Conservation (phyloP, 2,797 vertebrate genomes). For the Erithacus rubecula region DNA sequence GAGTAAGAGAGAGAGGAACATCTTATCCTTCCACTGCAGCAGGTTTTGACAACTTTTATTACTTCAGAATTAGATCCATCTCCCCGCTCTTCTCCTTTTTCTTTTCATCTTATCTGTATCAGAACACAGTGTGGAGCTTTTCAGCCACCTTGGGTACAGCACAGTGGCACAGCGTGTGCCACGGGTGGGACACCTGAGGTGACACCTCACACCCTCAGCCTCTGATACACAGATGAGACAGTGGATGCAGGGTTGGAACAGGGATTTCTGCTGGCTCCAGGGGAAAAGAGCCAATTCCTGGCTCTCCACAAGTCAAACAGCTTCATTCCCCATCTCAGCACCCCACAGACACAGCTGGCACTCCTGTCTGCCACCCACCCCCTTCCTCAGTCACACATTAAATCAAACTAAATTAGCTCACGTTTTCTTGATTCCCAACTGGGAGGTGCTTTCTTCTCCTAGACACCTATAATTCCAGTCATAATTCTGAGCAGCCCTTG, state of each 20-base stretch:
- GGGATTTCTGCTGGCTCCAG: background rate
- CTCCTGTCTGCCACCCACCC: background rate
- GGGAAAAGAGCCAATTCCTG: background rate
- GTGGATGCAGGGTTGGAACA: background rate
- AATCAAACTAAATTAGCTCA: background rate
- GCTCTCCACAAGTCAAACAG: background rate
- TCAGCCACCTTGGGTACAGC: background rate
- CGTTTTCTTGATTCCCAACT: background rate
- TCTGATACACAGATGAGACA: background rate
- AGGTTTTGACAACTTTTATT: background rate
- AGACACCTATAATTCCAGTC: background rate
- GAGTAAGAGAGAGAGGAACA: background rate
- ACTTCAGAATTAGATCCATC: background rate
- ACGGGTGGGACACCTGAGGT: background rate
- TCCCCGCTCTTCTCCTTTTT: background rate
- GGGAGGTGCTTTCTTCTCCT: background rate
- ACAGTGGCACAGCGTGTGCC: background rate
- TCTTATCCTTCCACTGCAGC: background rate
- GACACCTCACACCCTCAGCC: background rate
- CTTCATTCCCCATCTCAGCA: background rate
- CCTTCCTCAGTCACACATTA: background rate
- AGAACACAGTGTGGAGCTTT: rapidly evolving
- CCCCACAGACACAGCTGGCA: background rate
- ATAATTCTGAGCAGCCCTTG: background rate
- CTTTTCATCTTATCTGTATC: background rate